These are phyloP conservation scores for Limenitis camilla DNA, from an alignment of 2,888 invertebrate genomes.

Conservation along the genomic window DNA sequence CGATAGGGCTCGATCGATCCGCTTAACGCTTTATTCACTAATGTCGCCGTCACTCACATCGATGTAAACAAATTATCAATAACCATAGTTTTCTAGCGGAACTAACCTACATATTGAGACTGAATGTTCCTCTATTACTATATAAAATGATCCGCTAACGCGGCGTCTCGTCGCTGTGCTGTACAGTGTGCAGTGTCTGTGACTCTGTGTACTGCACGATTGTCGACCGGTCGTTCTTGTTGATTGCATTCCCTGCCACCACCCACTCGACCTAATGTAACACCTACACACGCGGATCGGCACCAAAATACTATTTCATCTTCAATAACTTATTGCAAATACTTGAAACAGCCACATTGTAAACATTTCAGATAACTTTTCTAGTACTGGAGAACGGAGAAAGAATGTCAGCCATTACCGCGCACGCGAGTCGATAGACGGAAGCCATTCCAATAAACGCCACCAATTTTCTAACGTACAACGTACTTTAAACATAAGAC, in stretches of 20 bases:
- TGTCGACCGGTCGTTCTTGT: slow-evolving; percentile 39
- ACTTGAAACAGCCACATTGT: slow-evolving; percentile 8
- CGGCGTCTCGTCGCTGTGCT: slow-evolving; percentile 23
- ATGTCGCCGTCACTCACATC: no score
- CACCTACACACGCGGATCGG: slow-evolving; percentile 46
- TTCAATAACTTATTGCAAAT: slow-evolving; percentile 16
- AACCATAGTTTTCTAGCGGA: not conserved
- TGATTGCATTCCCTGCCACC: slow-evolving; percentile 46
- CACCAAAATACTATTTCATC: slow-evolving; percentile 31
- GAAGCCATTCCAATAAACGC: slow-evolving; percentile 67
- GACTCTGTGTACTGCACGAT: slow-evolving; percentile 23
- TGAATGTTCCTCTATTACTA: slow-evolving; percentile 7
- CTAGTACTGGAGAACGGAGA: slow-evolving; percentile 42
- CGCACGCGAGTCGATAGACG: slow-evolving; percentile 72
- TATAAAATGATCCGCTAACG: slow-evolving; percentile 28
- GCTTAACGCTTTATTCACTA: not conserved
- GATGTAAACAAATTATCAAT: slow-evolving; percentile 1
- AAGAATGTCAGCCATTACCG: slow-evolving; percentile 71
- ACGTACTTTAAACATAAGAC: slow-evolving; percentile 33
- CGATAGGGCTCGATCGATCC: slow-evolving; percentile 30
- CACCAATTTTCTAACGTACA: slow-evolving; percentile 42
- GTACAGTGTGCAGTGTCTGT: slow-evolving; percentile 5
- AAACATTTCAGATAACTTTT: slow-evolving; percentile 27
- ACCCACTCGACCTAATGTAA: slow-evolving; percentile 45
- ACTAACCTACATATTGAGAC: not conserved